phyloP scores from a whole-genome alignment of 2,113 vertebrate genomes.

The Chaenocephalus aceratus region DNA sequence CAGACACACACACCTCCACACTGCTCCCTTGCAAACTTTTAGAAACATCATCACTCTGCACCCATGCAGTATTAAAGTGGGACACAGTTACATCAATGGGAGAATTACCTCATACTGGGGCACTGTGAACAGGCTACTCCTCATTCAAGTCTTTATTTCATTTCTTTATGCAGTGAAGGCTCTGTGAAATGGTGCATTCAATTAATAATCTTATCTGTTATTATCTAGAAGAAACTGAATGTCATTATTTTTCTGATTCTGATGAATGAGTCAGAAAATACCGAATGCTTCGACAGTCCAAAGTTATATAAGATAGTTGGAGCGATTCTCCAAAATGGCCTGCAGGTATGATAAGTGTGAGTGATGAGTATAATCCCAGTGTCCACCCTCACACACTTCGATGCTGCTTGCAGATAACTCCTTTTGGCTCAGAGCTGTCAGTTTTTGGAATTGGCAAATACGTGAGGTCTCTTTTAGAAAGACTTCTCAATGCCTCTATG shows the following conservation, averaged over 20 bases:
- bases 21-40: conserved; percentile 59
- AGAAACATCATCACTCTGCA: conserved; percentile 20
- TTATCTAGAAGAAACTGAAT: too few relatives aligned
- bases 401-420: conserved; percentile 49
- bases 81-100: conserved; percentile 41
- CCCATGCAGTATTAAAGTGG: conserved; percentile 27
- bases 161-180: neutral
- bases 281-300: neutral
- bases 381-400: conserved; percentile 44
- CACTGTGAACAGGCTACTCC: conserved; percentile 9
- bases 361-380: conserved; percentile 45
- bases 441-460: conserved; percentile 22
- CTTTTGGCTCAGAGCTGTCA: conserved; percentile 31
- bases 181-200: neutral
- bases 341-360: conserved; percentile 39
- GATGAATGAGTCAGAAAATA: neutral
- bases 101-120: conserved; percentile 34
- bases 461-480: conserved; percentile 26
- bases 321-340: conserved; percentile 21
- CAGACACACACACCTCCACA: conserved; percentile 26
- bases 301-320: conserved; percentile 17
- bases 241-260: neutral
- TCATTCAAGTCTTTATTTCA: neutral
- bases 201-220: neutral
- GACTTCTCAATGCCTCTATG: conserved; percentile 28